Evolutionary conservation across 2,888 invertebrate species (phyloP).

Genomic region (Mechanitis messenoides): DNA sequence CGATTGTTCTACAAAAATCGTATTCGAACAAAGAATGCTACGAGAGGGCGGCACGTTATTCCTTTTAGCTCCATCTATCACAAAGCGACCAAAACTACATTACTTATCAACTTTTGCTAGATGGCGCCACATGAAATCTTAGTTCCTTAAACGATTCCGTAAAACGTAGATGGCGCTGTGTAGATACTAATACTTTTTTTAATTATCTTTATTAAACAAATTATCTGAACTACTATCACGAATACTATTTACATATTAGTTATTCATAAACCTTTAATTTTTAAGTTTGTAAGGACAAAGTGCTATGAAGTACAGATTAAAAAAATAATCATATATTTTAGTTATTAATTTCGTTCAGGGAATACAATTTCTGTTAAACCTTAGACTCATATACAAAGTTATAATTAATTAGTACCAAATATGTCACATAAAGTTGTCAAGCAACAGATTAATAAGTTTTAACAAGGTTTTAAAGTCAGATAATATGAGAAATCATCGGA

Average conservation of each 20-base stretch:
- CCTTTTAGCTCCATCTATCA: neutral
- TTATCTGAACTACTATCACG: no score
- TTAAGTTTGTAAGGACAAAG: no score
- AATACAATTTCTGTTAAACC: no score
- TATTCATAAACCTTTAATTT: no score
- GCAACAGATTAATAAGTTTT: neutral
- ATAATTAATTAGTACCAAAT: neutral
- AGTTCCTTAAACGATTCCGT: neutral
- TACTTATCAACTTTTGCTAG: neutral
- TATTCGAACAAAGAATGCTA: neutral
- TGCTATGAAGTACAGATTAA: no score
- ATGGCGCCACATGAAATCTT: neutral
- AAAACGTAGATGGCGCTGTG: no score
- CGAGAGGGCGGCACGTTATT: neutral
- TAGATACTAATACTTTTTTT: no score
- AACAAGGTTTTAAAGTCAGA: constrained; percentile 5
- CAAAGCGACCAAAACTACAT: neutral
- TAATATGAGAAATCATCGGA: constrained; percentile 11
- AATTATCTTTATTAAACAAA: no score
- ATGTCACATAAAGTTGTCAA: neutral
- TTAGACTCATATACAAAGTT: no score
- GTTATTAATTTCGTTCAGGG: no score
- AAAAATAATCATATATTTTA: no score
- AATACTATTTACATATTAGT: no score
- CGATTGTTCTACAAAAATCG: neutral